Conservation (phyloP, 2,888 invertebrate species). For the Drosophila limbata region DNA sequence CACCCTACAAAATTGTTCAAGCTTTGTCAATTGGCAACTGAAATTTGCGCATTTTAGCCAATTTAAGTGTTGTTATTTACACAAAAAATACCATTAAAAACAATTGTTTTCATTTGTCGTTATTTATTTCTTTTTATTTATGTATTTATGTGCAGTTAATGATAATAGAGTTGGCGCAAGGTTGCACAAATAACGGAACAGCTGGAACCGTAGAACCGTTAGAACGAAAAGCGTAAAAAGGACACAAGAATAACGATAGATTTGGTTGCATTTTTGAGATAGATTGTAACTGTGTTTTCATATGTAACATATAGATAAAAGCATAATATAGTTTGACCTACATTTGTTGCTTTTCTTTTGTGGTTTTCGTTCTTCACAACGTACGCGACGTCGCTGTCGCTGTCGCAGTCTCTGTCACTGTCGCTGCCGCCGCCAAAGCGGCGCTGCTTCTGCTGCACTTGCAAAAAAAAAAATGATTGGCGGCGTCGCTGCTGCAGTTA, state of each 20-base stretch:
- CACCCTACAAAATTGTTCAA: too few relatives aligned
- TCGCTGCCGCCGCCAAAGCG: conserved; percentile 34
- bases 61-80: conserved; percentile 1
- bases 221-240: conserved; percentile 33
- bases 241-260: conserved; percentile 11
- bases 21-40: too few relatives aligned
- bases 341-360: conserved; percentile 46
- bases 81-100: background rate
- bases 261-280: conserved; percentile 1
- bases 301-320: conserved; percentile 19
- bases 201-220: conserved; percentile 14
- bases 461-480: conserved; percentile 38
- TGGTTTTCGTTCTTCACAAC: background rate
- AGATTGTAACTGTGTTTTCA: conserved; percentile 4
- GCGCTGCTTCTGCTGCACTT: conserved; percentile 50
- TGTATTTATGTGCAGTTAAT: background rate
- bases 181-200: conserved; percentile 7
- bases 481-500: conserved; percentile 16
- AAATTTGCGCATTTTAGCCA: background rate
- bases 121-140: background rate
- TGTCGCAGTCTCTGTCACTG: conserved; percentile 7
- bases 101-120: background rate
- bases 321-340: conserved; percentile 51
- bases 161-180: background rate
- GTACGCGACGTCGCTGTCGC: conserved; percentile 7